A percentile compares a stretch with the other conserved stretches of the same genome.
These are phyloP conservation scores for Allobates femoralis DNA, from an alignment of 2,797 vertebrate species.

Conservation along the genomic window DNA sequence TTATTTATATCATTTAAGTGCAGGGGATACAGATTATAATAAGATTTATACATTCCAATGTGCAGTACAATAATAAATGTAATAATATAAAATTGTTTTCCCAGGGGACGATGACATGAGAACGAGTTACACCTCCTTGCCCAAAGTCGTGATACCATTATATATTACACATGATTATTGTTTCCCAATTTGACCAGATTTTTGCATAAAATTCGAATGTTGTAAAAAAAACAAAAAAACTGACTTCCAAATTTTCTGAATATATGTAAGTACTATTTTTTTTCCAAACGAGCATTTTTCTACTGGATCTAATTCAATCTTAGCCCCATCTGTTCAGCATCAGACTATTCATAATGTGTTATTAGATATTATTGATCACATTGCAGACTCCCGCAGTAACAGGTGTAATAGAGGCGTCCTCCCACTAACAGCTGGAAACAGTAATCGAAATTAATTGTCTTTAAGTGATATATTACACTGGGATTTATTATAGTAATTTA, in stretches of 20 bases:
- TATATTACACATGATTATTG: too few relatives aligned
- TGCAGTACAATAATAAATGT: too few relatives aligned
- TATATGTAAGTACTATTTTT: not conserved
- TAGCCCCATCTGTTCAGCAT: conserved; percentile 29
- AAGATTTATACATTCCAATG: too few relatives aligned
- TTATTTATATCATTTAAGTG: too few relatives aligned
- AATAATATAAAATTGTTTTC: too few relatives aligned
- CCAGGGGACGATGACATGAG: too few relatives aligned
- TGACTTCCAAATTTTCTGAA: not conserved
- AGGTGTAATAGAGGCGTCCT: not conserved
- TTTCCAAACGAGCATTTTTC: not conserved
- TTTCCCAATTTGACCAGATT: too few relatives aligned
- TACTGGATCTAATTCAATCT: conserved; percentile 1
- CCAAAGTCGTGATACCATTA: too few relatives aligned
- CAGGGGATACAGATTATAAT: too few relatives aligned
- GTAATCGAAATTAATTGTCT: conserved; percentile 28
- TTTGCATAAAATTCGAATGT: too few relatives aligned
- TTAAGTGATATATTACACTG: conserved; percentile 18
- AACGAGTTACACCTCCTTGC: too few relatives aligned
- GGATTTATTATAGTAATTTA: not conserved
- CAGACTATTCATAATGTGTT: conserved; percentile 15
- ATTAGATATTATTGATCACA: conserved; percentile 43
- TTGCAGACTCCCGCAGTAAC: not conserved
- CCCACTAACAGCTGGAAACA: conserved; percentile 21
- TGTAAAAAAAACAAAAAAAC: too few relatives aligned